Percentiles rank a stretch among this genome's conserved stretches.
phyloP scores from a whole-genome alignment of 2,888 invertebrate genomes.

The Nephrotoma guestfalica region DNA sequence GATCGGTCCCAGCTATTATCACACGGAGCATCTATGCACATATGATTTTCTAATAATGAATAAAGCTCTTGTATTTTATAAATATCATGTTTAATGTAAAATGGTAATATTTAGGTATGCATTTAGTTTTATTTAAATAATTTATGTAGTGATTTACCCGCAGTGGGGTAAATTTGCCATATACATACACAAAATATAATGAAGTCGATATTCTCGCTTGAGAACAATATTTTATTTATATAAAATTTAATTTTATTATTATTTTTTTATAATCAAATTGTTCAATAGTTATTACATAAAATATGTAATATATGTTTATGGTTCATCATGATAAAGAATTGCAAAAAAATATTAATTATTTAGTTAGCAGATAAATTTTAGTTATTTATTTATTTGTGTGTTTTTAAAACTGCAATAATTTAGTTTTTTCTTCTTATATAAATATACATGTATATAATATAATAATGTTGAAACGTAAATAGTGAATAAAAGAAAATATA shows the following conservation, averaged over 20 bases:
- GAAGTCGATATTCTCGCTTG: neutral
- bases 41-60: slow-evolving; percentile 21
- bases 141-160: neutral
- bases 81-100: neutral
- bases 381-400: neutral
- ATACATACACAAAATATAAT: neutral
- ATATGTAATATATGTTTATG: neutral
- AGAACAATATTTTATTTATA: neutral
- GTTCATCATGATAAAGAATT: neutral
- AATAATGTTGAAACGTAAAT: neutral
- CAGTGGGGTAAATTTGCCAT: neutral
- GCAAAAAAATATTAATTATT: neutral
- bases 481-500: neutral
- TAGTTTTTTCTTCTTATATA: neutral
- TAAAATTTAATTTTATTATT: neutral
- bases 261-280: neutral
- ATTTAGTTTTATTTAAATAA: neutral
- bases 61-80: neutral
- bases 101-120: neutral
- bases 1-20: slow-evolving; percentile 56
- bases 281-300: neutral
- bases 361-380: neutral
- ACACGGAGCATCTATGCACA: slow-evolving; percentile 64
- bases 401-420: neutral
- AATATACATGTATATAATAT: neutral